Evolutionary conservation across 2,797 vertebrate species (phyloP).

Genomic region (Gymnopithys bicolor): DNA sequence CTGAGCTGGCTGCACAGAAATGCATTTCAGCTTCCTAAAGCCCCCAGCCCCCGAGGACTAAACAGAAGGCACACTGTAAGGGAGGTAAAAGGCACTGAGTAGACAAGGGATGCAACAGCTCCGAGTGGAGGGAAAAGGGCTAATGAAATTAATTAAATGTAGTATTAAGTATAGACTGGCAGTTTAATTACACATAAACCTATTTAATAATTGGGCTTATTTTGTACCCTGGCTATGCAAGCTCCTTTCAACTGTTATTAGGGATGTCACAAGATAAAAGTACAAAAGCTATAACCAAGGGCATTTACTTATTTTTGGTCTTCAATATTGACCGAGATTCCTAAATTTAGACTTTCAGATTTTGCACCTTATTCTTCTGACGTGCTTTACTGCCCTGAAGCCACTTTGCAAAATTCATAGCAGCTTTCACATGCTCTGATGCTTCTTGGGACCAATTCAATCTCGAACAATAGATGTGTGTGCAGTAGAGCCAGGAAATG

Average conservation of each 20-base stretch:
- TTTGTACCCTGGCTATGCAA: not conserved
- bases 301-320: slow-evolving; percentile 18
- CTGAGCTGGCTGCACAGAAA: slow-evolving; percentile 6
- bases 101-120: not conserved
- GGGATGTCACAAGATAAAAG: slow-evolving; percentile 17
- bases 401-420: slow-evolving; percentile 79
- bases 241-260: not conserved
- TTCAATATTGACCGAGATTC: slow-evolving; percentile 57
- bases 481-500: slow-evolving; percentile 61
- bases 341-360: slow-evolving; percentile 73
- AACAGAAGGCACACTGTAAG: not conserved
- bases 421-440: slow-evolving; percentile 73
- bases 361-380: slow-evolving; percentile 75
- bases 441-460: slow-evolving; percentile 81
- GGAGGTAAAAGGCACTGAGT: not conserved
- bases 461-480: slow-evolving; percentile 76
- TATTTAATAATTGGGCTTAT: slow-evolving; percentile 36
- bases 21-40: not conserved
- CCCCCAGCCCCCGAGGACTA: slow-evolving; percentile 15
- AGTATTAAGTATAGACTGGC: not conserved
- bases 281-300: slow-evolving; percentile 6
- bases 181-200: slow-evolving; percentile 36
- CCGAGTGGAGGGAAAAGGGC: fast-evolving
- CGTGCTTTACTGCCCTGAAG: slow-evolving; percentile 75
- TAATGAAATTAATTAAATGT: not conserved